Conservation (phyloP, 2,888 invertebrate genomes). For the Drosophila subsilvestris region DNA sequence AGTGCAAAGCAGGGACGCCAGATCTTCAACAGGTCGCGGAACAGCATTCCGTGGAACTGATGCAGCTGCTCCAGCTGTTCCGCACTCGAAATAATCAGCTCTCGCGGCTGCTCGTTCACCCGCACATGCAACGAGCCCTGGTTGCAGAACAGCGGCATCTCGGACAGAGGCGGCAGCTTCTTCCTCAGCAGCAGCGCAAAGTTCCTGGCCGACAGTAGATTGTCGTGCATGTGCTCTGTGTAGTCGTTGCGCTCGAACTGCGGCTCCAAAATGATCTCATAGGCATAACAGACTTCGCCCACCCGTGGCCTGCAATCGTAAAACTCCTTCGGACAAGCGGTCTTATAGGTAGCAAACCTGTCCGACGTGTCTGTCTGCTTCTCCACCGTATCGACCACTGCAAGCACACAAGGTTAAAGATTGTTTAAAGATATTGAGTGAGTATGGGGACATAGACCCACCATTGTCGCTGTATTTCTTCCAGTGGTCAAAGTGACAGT, state of each 20-base stretch:
- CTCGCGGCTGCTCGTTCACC: constrained; percentile 85
- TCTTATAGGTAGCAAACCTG: constrained; percentile 49
- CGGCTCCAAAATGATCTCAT: constrained; percentile 86
- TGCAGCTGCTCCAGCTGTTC: constrained; percentile 85
- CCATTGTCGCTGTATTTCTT: constrained; percentile 74
- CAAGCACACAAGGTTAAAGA: constrained; percentile 1
- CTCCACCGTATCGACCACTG: constrained; percentile 72
- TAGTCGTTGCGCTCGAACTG: constrained; percentile 85
- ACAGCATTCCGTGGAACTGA: constrained; percentile 90
- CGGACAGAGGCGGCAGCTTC: constrained; percentile 86
- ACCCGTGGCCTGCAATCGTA: constrained; percentile 65
- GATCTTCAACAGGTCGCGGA: constrained; percentile 87
- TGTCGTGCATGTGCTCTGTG: constrained; percentile 80
- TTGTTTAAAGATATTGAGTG: too few species aligned
- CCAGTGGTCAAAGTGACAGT: constrained; percentile 89
- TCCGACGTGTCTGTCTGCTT: constrained; percentile 16
- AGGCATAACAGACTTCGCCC: constrained; percentile 84
- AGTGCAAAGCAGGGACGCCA: constrained; percentile 87
- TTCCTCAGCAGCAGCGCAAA: constrained; percentile 88
- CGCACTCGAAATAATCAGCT: constrained; percentile 84
- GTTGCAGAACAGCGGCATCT: constrained; percentile 90
- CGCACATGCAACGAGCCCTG: constrained; percentile 85
- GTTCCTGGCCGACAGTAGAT: constrained; percentile 77
- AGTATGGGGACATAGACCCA: constrained; percentile 42
- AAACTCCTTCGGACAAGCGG: constrained; percentile 68